Evolutionary conservation across 2,113 vertebrate genomes (phyloP).

Genomic region (Microcebus lehilahytsara): DNA sequence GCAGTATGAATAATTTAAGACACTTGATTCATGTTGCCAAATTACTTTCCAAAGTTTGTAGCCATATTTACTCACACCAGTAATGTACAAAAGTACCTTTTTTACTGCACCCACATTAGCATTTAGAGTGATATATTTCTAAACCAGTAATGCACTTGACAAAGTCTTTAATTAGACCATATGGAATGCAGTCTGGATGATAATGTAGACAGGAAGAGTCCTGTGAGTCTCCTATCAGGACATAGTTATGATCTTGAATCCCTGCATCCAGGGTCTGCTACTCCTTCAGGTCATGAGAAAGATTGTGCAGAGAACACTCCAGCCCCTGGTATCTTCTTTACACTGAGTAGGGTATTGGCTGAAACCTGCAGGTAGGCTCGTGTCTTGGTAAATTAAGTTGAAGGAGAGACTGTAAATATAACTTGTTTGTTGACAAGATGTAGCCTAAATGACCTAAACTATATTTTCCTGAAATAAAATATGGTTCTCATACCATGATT

Average conservation of each 20-base stretch:
- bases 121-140: constrained; percentile 54
- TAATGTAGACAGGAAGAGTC: neutral
- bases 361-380: neutral
- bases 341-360: neutral
- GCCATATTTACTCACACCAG: neutral
- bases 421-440: neutral
- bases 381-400: neutral
- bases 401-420: neutral
- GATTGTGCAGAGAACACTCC: neutral
- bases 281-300: neutral
- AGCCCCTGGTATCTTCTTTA: neutral
- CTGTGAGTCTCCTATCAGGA: neutral
- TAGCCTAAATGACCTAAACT: neutral
- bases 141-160: constrained; percentile 27
- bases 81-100: constrained; percentile 23
- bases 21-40: constrained; percentile 37
- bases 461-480: neutral
- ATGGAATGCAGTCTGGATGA: neutral
- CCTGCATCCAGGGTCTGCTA: neutral
- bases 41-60: constrained; percentile 20
- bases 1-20: constrained; percentile 55
- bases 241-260: neutral
- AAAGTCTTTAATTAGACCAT: constrained; percentile 6
- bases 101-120: neutral
- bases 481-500: neutral